Percentiles rank a stretch among this genome's conserved stretches.
Conservation (phyloP, 2,113 vertebrate species). For the Boleophthalmus pectinirostris region DNA sequence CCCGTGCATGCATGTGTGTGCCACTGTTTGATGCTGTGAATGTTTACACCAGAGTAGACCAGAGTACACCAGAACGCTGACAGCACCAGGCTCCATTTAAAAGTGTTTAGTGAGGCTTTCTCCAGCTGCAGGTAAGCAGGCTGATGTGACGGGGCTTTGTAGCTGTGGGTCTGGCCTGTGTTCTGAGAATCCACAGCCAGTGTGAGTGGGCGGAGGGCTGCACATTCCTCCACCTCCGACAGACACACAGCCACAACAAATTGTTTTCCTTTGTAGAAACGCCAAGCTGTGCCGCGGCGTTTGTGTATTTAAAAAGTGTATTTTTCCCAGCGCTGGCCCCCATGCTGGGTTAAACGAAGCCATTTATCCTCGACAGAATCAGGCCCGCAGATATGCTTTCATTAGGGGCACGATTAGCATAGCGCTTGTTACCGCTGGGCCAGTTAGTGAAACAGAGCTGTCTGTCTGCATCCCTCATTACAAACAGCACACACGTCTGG, state of each 20-base stretch:
- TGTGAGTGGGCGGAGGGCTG: conserved; percentile 14
- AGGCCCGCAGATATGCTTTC: conserved; percentile 72
- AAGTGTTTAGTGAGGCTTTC: neutral
- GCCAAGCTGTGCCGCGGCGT: conserved; percentile 49
- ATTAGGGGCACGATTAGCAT: conserved; percentile 77
- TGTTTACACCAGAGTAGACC: neutral
- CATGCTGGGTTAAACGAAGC: conserved; percentile 75
- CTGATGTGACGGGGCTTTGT: conserved; percentile 6
- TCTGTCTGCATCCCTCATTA: conserved; percentile 61
- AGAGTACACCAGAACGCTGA: neutral
- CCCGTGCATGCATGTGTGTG: neutral
- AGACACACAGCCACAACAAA: conserved; percentile 50
- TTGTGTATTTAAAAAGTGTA: conserved; percentile 74
- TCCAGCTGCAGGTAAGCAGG: neutral
- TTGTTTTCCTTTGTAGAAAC: conserved; percentile 52
- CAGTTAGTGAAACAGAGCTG: conserved; percentile 60
- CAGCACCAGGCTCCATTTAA: neutral
- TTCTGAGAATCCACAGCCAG: conserved; percentile 14
- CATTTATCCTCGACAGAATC: conserved; percentile 69
- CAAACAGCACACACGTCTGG: conserved; percentile 56
- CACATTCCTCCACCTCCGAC: conserved; percentile 30
- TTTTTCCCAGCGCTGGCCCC: conserved; percentile 52
- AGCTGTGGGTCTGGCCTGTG: neutral
- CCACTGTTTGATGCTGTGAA: neutral
- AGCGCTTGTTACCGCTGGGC: conserved; percentile 70